phyloP scores from a whole-genome alignment of 2,113 vertebrate genomes.

The Oncorhynchus mykiss region DNA sequence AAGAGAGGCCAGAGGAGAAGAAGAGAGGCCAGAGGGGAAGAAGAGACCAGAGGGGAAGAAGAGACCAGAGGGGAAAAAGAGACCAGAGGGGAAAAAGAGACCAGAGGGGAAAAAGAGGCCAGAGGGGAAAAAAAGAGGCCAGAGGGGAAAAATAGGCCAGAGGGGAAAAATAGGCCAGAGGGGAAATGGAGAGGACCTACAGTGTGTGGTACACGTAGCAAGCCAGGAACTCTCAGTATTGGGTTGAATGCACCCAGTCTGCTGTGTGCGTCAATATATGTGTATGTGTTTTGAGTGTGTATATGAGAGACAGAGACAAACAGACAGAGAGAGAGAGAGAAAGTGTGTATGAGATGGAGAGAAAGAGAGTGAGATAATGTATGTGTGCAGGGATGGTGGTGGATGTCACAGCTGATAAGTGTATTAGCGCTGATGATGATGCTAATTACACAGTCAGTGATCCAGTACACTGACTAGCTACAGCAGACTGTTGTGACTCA shows the following conservation, averaged over 20 bases:
- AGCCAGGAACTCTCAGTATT: no score
- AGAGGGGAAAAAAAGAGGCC: background rate
- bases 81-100: background rate
- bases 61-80: background rate
- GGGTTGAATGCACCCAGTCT: background rate
- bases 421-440: constrained; percentile 34
- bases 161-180: no score
- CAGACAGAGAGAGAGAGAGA: background rate
- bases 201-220: no score
- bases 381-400: constrained; percentile 6
- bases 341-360: background rate
- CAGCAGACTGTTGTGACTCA: constrained; percentile 47
- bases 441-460: constrained; percentile 51
- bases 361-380: constrained; percentile 11
- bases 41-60: background rate
- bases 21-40: background rate
- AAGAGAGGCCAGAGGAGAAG: background rate
- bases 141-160: no score
- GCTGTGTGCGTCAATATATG: background rate
- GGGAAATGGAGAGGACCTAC: no score
- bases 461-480: constrained; percentile 39
- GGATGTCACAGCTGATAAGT: constrained; percentile 37
- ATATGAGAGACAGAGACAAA: background rate
- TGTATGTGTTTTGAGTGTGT: background rate
- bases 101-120: no score